These are phyloP conservation scores for Ctenicera cuprea DNA, from an alignment of 2,888 invertebrate genomes.

Conservation along the genomic window DNA sequence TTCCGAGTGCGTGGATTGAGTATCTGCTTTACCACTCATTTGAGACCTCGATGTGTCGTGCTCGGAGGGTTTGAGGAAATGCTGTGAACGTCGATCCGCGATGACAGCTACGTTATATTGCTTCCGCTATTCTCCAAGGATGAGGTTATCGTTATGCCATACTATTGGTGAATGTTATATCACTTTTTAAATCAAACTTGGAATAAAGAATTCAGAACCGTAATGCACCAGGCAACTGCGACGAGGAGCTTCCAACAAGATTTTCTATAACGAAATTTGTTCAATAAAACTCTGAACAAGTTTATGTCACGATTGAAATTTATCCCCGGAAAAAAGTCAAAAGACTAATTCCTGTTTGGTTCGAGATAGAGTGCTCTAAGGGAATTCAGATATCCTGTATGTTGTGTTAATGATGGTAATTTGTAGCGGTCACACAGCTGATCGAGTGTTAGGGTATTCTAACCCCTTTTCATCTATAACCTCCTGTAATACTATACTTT, in stretches of 20 bases:
- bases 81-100: conserved; percentile 50
- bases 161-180: conserved; percentile 59
- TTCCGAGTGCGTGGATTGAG: conserved; percentile 41
- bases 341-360: background rate
- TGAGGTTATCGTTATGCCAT: conserved; percentile 65
- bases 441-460: conserved; percentile 10
- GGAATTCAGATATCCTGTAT: background rate
- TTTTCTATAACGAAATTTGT: conserved; percentile 6
- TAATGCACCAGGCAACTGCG: conserved; percentile 21
- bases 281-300: background rate
- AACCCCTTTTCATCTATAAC: conserved; percentile 16
- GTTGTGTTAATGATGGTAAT: conserved; percentile 20
- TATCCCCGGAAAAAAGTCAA: background rate
- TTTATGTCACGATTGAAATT: conserved; percentile 3
- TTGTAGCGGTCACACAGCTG: conserved; percentile 26
- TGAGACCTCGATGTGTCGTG: conserved; percentile 32
- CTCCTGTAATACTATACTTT: background rate
- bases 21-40: conserved; percentile 34
- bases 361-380: background rate
- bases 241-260: background rate
- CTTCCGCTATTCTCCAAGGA: conserved; percentile 64
- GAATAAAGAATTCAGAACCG: conserved; percentile 46
- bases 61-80: conserved; percentile 41
- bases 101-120: conserved; percentile 64
- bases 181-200: conserved; percentile 58